Percentiles rank a stretch among this genome's conserved stretches.
These are phyloP conservation scores for Laodelphax striatellus DNA, from an alignment of 1,140 invertebrate genomes.

Conservation along the genomic window DNA sequence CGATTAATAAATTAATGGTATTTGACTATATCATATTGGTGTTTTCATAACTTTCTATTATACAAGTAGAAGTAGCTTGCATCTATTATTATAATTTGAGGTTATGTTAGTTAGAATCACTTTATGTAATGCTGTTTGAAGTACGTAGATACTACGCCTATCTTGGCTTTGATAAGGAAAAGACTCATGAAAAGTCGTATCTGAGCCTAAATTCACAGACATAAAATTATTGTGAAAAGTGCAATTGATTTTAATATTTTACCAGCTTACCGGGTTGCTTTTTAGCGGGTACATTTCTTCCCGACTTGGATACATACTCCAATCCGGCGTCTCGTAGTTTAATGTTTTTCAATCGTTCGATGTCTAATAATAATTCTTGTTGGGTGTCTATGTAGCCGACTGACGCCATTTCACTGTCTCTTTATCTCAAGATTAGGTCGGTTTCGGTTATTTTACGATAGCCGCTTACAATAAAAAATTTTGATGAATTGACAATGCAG, in stretches of 20 bases:
- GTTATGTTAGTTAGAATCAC: neutral
- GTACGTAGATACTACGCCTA: neutral
- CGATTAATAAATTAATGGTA: too few species aligned
- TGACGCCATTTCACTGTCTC: constrained; percentile 13
- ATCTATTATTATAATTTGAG: neutral
- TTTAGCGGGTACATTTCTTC: constrained; percentile 35
- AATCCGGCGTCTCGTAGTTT: constrained; percentile 33
- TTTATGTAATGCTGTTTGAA: neutral
- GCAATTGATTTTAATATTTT: neutral
- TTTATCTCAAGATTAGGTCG: neutral
- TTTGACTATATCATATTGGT: too few species aligned
- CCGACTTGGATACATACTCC: constrained; percentile 34
- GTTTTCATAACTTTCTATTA: too few species aligned
- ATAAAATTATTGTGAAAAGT: neutral
- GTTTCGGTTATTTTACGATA: too few species aligned
- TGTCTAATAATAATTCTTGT: neutral
- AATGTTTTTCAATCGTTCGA: constrained; percentile 25
- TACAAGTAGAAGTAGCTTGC: too few species aligned
- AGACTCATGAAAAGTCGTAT: neutral
- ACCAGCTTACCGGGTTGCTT: constrained; percentile 32
- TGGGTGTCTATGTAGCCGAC: neutral
- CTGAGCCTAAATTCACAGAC: neutral
- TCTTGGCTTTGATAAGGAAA: neutral
- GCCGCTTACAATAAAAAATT: neutral
- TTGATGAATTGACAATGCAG: neutral